Percentiles rank a stretch among this genome's conserved stretches.
Evolutionary conservation across 2,888 invertebrate genomes (phyloP).

Genomic region (Eristalis pertinax): DNA sequence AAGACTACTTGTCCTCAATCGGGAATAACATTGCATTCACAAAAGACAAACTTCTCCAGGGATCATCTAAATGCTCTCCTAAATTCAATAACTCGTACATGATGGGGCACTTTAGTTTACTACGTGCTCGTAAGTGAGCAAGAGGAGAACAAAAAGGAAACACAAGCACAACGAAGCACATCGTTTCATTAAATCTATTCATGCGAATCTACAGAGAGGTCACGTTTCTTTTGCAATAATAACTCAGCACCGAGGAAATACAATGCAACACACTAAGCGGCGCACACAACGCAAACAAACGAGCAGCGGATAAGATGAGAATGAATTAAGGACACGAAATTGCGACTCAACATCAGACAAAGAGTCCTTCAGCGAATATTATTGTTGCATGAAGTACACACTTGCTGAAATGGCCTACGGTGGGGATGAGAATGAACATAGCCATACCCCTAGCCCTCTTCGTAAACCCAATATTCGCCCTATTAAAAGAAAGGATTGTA

Average conservation of each 20-base stretch:
- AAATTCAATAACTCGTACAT: constrained; percentile 12
- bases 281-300: not conserved
- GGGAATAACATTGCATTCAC: not conserved
- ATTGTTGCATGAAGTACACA: not conserved
- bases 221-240: constrained; percentile 9
- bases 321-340: not conserved
- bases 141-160: not conserved
- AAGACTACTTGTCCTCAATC: not conserved
- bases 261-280: constrained; percentile 8
- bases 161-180: not conserved
- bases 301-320: not conserved
- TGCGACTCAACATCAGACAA: not conserved
- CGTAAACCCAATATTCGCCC: not conserved
- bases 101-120: not conserved
- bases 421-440: not conserved
- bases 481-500: constrained; percentile 14
- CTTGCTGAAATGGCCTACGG: not conserved
- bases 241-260: not conserved
- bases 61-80: not conserved
- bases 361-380: not conserved
- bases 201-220: constrained; percentile 5
- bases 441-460: not conserved
- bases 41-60: not conserved
- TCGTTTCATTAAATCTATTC: constrained; percentile 8
- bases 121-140: constrained; percentile 9